Evolutionary conservation across 2,113 vertebrate species (phyloP).

Genomic region (Lontra canadensis): DNA sequence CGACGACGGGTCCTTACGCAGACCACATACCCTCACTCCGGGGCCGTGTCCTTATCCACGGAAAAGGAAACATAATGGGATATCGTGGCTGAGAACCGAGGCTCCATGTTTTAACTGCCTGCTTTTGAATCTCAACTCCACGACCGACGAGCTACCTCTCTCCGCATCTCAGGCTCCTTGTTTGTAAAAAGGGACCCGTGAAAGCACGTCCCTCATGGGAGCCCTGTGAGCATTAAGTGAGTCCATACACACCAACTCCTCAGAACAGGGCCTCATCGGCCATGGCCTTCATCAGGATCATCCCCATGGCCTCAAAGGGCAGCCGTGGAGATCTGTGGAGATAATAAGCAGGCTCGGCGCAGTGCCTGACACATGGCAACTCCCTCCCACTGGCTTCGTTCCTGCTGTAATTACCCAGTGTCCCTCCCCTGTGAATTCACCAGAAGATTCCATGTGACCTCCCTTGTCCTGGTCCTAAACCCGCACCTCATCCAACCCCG

Average conservation of each 20-base stretch:
- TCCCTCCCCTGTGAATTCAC: neutral
- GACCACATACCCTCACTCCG: neutral
- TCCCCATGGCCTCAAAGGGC: neutral
- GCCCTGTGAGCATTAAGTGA: neutral
- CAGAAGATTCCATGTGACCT: neutral
- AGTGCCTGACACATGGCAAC: fast-evolving
- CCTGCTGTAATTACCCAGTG: fast-evolving
- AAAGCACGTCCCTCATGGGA: neutral
- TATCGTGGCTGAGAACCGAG: neutral
- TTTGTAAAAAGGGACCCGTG: neutral
- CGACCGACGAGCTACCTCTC: neutral
- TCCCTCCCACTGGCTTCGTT: neutral
- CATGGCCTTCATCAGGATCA: fast-evolving
- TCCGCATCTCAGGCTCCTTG: neutral
- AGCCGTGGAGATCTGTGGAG: neutral
- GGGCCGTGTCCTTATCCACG: neutral
- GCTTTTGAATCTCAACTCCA: neutral
- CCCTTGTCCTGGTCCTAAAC: neutral
- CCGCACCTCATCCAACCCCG: fast-evolving
- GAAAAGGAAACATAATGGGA: neutral
- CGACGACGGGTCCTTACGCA: neutral
- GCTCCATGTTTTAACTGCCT: neutral
- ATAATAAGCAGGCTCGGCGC: neutral
- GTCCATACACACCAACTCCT: neutral
- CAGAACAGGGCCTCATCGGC: fast-evolving